Evolutionary conservation across 2,888 invertebrate species (phyloP), one percentile per base, ranked within the genome.

Genomic region (Chironomus riparius): DNA sequence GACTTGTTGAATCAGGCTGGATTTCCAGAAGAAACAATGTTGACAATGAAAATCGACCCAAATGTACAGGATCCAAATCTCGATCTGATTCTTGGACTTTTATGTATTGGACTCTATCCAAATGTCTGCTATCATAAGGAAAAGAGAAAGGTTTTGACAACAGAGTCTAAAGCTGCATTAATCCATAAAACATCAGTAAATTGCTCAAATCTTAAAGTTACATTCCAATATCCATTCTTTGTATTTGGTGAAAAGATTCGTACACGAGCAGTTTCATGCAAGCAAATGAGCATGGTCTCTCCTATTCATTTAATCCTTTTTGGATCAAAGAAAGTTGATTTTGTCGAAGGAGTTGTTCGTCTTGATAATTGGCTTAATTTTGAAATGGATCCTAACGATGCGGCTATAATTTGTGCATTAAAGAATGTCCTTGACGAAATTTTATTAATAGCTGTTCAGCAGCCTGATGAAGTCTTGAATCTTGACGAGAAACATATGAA

Each of bases 161-260:
- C 95, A 0, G 98, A 98, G 85, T 94, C 95, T 76, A 97, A 95
- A 82, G 90, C 93, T 0, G 98, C 98, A 0, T 86, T 99, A 2
- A 92, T 99, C 78, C 97, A 98, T 85, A 98, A 98, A 84, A 95
- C 96, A 0, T 98, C 98, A 0, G 97, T 98, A 3, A 97, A 98
- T 85, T 95, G 95, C 83, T 91, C 91, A 80, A 93, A 93, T 82
- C 85, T 88, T 72, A 93, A 93, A 71, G 90, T 92, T 77, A 88
- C 88, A 78, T 98, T 98, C 81, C 92, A 94, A 0, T 97, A 93
- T 78, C 98, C 98, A 0, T 92, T 97, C 83, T 97, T 99, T 82
- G 94, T 99, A 76, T 99, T 98, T 83, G 97, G 98, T 0, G 98
- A 99, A 86, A 99, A 99, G 87, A 95, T 98, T 76, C 90, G 98